These are phyloP conservation scores for Brenthis daphne DNA, from an alignment of 2,888 invertebrate species.

Conservation along the genomic window DNA sequence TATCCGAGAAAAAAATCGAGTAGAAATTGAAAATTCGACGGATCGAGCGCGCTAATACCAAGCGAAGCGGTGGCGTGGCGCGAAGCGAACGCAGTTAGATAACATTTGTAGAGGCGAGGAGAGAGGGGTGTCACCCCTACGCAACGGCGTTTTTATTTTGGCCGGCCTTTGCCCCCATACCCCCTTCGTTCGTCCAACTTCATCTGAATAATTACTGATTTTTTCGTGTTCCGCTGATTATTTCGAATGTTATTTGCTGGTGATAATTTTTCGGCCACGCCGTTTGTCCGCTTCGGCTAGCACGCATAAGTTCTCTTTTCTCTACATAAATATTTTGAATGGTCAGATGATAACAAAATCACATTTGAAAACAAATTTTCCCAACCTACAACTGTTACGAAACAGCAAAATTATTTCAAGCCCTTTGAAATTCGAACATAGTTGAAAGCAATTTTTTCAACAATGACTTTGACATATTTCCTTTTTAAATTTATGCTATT, in stretches of 20 bases:
- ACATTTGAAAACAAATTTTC: slow-evolving; percentile 22
- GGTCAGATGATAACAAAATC: slow-evolving; percentile 1
- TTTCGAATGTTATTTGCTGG: slow-evolving; percentile 82
- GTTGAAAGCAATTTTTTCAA: slow-evolving; percentile 19
- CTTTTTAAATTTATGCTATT: slow-evolving; percentile 13
- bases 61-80: slow-evolving; percentile 68
- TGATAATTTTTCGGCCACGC: slow-evolving; percentile 78
- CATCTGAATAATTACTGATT: slow-evolving; percentile 83
- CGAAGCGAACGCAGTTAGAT: slow-evolving; percentile 80
- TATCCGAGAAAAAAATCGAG: slow-evolving; percentile 74
- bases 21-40: slow-evolving; percentile 78
- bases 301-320: slow-evolving; percentile 27
- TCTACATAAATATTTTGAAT: slow-evolving; percentile 25
- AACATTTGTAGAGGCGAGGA: slow-evolving; percentile 78
- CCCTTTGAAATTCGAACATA: slow-evolving; percentile 19
- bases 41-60: slow-evolving; percentile 73
- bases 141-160: slow-evolving; percentile 82
- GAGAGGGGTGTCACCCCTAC: slow-evolving; percentile 76
- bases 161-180: slow-evolving; percentile 79
- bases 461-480: slow-evolving; percentile 15
- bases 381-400: slow-evolving; percentile 14
- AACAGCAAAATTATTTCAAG: slow-evolving; percentile 11
- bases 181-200: slow-evolving; percentile 81
- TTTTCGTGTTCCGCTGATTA: slow-evolving; percentile 82
- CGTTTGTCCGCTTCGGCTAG: slow-evolving; percentile 60